Conservation (phyloP, 2,797 vertebrate species). For the Coilia nasus region DNA sequence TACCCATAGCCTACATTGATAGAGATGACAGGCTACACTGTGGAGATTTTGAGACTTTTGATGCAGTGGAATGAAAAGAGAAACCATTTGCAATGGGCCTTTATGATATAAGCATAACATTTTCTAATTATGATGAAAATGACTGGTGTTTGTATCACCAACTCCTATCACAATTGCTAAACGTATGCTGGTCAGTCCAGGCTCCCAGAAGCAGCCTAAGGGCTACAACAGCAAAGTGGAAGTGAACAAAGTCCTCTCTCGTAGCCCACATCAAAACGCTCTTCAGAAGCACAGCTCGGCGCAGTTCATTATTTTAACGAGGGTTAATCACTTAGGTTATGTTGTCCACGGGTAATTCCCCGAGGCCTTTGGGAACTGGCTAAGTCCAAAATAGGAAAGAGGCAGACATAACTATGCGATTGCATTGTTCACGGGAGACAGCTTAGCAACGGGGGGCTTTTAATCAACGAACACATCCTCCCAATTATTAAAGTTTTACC, state of each 20-base stretch:
- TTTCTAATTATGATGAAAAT: not conserved
- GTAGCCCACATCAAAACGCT: slow-evolving; percentile 48
- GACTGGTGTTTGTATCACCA: not conserved
- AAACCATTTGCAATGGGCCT: not conserved
- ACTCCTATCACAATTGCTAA: not conserved
- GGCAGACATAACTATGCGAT: slow-evolving; percentile 80
- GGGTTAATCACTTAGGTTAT: slow-evolving; percentile 81
- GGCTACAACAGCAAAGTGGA: not conserved
- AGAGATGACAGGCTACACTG: too few species aligned
- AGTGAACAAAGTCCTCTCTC: slow-evolving; percentile 43
- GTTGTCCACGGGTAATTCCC: slow-evolving; percentile 67
- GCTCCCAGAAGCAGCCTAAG: not conserved
- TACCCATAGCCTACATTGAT: too few species aligned
- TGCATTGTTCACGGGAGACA: slow-evolving; percentile 84
- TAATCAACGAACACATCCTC: slow-evolving; percentile 84
- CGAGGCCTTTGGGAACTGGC: slow-evolving; percentile 69
- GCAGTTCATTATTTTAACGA: slow-evolving; percentile 77
- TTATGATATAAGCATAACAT: not conserved
- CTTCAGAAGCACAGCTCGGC: slow-evolving; percentile 46
- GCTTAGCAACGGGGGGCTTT: slow-evolving; percentile 78
- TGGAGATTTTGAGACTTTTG: too few species aligned
- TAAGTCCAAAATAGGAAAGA: slow-evolving; percentile 71
- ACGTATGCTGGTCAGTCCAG: not conserved
- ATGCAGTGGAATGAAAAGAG: too few species aligned
- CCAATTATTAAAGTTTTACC: slow-evolving; percentile 72